Percentiles rank a stretch among this genome's conserved stretches.
Evolutionary conservation across 2,113 vertebrate genomes (phyloP).

Genomic region (Paracanthobrama guichenoti): DNA sequence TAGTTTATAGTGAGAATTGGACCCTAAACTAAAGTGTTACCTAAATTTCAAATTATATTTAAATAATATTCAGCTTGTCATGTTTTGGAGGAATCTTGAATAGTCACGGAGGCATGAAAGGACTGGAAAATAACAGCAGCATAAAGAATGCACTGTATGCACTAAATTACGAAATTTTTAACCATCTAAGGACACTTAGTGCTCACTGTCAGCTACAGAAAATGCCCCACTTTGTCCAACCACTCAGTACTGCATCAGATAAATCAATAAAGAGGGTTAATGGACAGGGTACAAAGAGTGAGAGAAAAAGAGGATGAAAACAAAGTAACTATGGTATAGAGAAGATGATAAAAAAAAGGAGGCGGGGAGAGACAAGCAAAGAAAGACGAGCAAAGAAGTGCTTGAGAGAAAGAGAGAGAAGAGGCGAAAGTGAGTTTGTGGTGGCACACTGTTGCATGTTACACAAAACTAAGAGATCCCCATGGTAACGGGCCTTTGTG

Average conservation of each 20-base stretch:
- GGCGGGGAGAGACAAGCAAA: not conserved
- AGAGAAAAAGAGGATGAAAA: slow-evolving; percentile 11
- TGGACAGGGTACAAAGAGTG: not conserved
- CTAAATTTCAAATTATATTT: not conserved
- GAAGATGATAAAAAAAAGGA: not conserved
- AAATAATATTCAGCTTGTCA: not conserved
- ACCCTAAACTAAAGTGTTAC: too few relatives aligned
- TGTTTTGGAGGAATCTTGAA: not conserved
- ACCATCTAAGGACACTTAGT: slow-evolving; percentile 23
- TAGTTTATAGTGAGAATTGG: too few relatives aligned
- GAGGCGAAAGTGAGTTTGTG: not conserved
- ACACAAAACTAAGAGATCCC: slow-evolving; percentile 47
- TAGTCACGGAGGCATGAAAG: not conserved
- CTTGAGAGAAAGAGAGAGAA: not conserved
- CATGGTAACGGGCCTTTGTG: slow-evolving; percentile 39
- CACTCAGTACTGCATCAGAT: slow-evolving; percentile 31
- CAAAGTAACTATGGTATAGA: slow-evolving; percentile 5
- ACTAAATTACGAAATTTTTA: slow-evolving; percentile 25
- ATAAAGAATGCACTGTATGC: not conserved
- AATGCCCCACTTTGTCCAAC: slow-evolving; percentile 26
- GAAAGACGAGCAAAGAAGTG: not conserved
- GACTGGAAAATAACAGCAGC: not conserved
- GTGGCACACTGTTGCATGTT: slow-evolving; percentile 45
- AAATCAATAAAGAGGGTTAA: slow-evolving; percentile 35
- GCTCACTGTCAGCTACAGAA: slow-evolving; percentile 11